Conservation (phyloP, 2,888 invertebrate genomes). For the Asteroscopus sphinx region DNA sequence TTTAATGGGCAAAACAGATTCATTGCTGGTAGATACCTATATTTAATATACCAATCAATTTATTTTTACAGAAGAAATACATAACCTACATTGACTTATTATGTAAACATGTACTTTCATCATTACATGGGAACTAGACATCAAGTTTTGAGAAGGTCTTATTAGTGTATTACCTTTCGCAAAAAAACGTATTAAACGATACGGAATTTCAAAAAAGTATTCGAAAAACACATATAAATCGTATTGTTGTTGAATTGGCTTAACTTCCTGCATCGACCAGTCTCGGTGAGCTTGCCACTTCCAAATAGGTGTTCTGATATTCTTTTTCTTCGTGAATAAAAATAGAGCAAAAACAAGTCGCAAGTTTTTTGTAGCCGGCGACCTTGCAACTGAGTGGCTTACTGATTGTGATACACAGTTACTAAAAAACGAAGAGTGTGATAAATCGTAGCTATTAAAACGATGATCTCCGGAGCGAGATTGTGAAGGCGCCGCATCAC, state of each 20-base stretch:
- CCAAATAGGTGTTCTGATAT: conserved; percentile 87
- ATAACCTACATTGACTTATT: conserved; percentile 33
- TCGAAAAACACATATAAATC: conserved; percentile 86
- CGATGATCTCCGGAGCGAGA: conserved; percentile 62
- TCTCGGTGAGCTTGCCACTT: conserved; percentile 76
- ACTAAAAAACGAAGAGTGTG: conserved; percentile 83
- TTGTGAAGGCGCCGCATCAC: conserved; percentile 48
- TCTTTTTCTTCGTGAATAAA: conserved; percentile 85
- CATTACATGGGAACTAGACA: conserved; percentile 37
- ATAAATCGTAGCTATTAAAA: conserved; percentile 80
- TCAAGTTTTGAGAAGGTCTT: conserved; percentile 15
- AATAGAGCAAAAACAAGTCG: conserved; percentile 86
- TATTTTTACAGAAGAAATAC: conserved; percentile 22
- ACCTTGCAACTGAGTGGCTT: conserved; percentile 86
- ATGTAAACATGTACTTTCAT: conserved; percentile 36
- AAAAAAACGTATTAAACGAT: conserved; percentile 55
- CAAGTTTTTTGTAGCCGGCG: conserved; percentile 81
- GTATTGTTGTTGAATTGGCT: conserved; percentile 84
- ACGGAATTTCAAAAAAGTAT: conserved; percentile 72
- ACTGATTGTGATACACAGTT: conserved; percentile 84
- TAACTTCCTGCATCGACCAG: conserved; percentile 87
- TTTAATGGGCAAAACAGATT: conserved; percentile 24
- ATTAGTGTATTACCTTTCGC: conserved; percentile 19
- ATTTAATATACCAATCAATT: conserved; percentile 30
- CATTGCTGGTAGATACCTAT: too few relatives aligned